Evolutionary conservation across 2,797 vertebrate genomes (phyloP), one percentile per base, ranked within the genome.

Genomic region (Argentina silus): DNA sequence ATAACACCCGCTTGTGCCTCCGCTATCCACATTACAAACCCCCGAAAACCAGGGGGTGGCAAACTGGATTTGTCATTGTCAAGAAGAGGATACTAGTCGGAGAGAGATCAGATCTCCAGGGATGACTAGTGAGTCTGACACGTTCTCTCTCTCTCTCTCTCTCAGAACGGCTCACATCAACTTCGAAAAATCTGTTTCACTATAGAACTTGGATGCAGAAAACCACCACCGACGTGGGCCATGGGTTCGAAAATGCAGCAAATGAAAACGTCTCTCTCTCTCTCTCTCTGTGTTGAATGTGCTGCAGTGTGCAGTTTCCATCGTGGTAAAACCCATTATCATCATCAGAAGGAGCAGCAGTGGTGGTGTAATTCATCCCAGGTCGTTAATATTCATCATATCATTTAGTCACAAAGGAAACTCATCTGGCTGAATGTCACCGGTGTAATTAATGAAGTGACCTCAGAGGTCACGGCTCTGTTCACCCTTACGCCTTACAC

Each of bases 371-470:
- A 93, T 94, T 93, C 92, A 93, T 92, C 91, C 72, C 72, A 89
- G 90, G 90, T 92, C 84, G 92, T 94, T 94, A 93, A 93, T 93
- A 94, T 94, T 94, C 94, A 93, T 94, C 93, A 93, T 95, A 94
- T 93, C 93, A 93, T 94, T 93, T 92, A 92, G 93, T 93, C 92
- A 93, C 92, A 93, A 94, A 94, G 92, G 93, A 94, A 95, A 94
- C 92, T 94, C 93, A 94, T 94, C 93, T 94, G 92, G 91, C 92
- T 93, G 93, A 94, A 94, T 94, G 94, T 95, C 94, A 94, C 90
- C 92, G 91, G 93, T 93, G 93, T 94, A 95, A 95, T 95, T 94
- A 94, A 95, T 93, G 93, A 93, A 92, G 91, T 92, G 91, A 92
- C 92, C 90, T 91, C 82, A 86, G 89, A 90, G 91, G 91, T 93